These are phyloP conservation scores for Eubasilissa regina DNA, from an alignment of 1,140 invertebrate species.

Conservation along the genomic window DNA sequence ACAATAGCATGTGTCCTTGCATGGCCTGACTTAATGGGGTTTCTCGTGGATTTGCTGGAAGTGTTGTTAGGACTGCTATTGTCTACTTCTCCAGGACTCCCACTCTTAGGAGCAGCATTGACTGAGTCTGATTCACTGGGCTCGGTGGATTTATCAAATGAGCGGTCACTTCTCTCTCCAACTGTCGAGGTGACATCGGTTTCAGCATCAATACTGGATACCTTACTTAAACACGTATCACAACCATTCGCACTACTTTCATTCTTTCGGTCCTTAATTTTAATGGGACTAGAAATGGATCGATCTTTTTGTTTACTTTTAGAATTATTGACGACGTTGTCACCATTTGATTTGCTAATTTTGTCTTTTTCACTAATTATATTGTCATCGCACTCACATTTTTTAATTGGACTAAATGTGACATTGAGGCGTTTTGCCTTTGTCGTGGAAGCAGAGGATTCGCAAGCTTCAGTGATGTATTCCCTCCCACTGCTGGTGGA, in stretches of 20 bases:
- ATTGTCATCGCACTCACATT: slow-evolving; percentile 54
- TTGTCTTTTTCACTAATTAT: slow-evolving; percentile 59
- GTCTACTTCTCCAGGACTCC: slow-evolving; percentile 28
- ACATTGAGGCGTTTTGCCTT: slow-evolving; percentile 72
- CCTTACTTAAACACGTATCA: slow-evolving; percentile 58
- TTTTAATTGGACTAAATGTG: slow-evolving; percentile 68
- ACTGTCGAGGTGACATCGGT: slow-evolving; percentile 52
- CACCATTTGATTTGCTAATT: slow-evolving; percentile 57
- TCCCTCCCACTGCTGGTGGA: slow-evolving; percentile 70
- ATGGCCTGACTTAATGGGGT: slow-evolving; percentile 75
- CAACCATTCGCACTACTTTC: slow-evolving; percentile 59
- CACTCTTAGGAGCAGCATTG: slow-evolving; percentile 54
- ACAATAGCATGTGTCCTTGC: slow-evolving; percentile 81
- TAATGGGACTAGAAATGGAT: slow-evolving; percentile 33
- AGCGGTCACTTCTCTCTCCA: slow-evolving; percentile 60
- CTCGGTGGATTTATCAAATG: slow-evolving; percentile 65
- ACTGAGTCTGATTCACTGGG: slow-evolving; percentile 67
- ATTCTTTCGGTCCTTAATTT: slow-evolving; percentile 37
- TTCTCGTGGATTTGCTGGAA: slow-evolving; percentile 46
- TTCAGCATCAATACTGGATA: slow-evolving; percentile 45
- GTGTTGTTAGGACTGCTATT: slow-evolving; percentile 52
- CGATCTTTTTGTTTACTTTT: slow-evolving; percentile 49
- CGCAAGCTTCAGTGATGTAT: slow-evolving; percentile 65
- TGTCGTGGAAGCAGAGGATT: slow-evolving; percentile 61
- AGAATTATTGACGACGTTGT: slow-evolving; percentile 21